Evolutionary conservation across 2,888 invertebrate genomes (phyloP), one percentile per base, ranked within the genome.

Genomic region (Eilema griseolum): DNA sequence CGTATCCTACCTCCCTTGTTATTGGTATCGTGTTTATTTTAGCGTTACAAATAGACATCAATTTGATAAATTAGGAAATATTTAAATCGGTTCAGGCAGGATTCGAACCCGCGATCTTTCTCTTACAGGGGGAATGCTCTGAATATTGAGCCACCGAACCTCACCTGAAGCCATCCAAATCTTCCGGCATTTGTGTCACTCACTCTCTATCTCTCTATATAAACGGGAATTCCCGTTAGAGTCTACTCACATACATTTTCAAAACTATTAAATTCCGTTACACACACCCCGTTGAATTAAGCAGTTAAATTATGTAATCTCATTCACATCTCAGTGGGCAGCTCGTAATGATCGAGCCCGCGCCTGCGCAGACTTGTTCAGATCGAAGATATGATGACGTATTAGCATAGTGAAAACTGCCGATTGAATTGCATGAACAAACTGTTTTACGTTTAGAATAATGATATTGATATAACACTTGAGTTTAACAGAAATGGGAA

Each of bases 241-340:
- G 14, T 41, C 52, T n/a, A n/a, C n/a, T n/a, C 52, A 20, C 14
- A 16, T 20, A 66, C 20, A 31, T 37, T 66, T 41, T 66, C 59
- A 60, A 60, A 60, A 57, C 33, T 33, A 56, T 57, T 57, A 33
- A 33, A 31, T 31, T 24, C 56, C 24, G 64, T 63, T 28, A 24
- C 64, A 66, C 68, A 71, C 66, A 65, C 67, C 65, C 46, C 52
- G 69, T 61, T 66, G 72, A 74, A 81, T 83, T 74, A 76, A 82
- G 82, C 72, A 83, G 77, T 84, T 79, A 72, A 79, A 84, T 84
- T 83, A 84, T 84, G 72, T 75, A 82, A 86, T 85, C 86, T 76
- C 24, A 41, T 41, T 20, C 69, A 73, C 69, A 86, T 86, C 84
- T 85, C 75, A 61, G 83, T 85, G 75, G 77, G 81, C 66, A 76